Percentiles rank a stretch among this genome's conserved stretches.
Conservation (phyloP, 2,888 invertebrate genomes). For the Biston betularia region DNA sequence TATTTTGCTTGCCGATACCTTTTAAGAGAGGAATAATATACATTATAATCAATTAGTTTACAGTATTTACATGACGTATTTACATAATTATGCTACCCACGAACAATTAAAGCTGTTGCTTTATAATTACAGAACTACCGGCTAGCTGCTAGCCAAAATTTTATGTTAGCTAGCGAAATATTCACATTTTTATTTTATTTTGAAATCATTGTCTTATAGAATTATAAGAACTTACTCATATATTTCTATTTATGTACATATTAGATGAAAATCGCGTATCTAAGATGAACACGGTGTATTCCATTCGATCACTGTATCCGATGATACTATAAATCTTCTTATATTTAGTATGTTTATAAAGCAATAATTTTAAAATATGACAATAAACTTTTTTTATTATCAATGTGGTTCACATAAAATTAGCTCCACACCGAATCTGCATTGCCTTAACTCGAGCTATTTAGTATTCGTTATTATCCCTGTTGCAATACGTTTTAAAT, state of each 20-base stretch:
- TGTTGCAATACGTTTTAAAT: too few relatives aligned
- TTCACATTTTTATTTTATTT: conserved; percentile 8
- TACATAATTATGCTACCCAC: conserved; percentile 60
- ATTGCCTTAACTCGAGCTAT: too few relatives aligned
- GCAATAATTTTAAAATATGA: not conserved
- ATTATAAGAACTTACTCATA: not conserved
- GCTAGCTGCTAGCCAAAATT: conserved; percentile 8
- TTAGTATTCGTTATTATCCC: too few relatives aligned
- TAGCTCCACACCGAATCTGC: too few relatives aligned
- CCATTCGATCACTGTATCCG: not conserved
- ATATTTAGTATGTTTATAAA: not conserved
- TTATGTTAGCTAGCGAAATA: conserved; percentile 10
- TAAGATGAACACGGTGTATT: not conserved
- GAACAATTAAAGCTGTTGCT: conserved; percentile 57
- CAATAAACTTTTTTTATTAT: not conserved
- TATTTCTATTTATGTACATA: conserved; percentile 5
- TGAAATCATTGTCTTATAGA: conserved; percentile 2
- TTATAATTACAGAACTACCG: conserved; percentile 11
- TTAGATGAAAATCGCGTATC: not conserved
- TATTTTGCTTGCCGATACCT: not conserved
- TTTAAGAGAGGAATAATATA: conserved; percentile 66
- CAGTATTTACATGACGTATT: conserved; percentile 71
- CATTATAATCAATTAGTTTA: conserved; percentile 67
- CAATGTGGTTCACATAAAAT: too few relatives aligned
- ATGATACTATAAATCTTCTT: not conserved